phyloP scores from a whole-genome alignment of 2,797 vertebrate species.

The Sebastes hubbsi region DNA sequence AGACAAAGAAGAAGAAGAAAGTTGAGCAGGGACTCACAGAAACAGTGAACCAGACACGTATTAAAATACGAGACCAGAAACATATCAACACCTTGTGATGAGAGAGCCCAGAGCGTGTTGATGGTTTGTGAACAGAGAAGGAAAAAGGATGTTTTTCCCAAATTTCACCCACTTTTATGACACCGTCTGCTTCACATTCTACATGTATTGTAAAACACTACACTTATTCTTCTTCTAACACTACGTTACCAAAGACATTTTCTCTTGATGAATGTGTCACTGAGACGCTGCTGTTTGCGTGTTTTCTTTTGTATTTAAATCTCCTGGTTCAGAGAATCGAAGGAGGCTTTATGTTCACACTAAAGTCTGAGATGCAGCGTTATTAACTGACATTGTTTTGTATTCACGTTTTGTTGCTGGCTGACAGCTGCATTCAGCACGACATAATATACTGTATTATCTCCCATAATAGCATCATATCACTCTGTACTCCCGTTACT shows the following conservation, averaged over 20 bases:
- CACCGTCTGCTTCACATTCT: neutral
- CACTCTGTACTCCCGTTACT: slow-evolving; percentile 33
- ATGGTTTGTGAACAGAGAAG: neutral
- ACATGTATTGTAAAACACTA: slow-evolving; percentile 40
- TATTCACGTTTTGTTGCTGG: slow-evolving; percentile 13
- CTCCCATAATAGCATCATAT: neutral
- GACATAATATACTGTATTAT: slow-evolving; percentile 20
- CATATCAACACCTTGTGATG: neutral
- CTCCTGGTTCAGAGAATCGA: slow-evolving; percentile 56
- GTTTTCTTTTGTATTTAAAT: slow-evolving; percentile 48
- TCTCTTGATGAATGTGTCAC: slow-evolving; percentile 33
- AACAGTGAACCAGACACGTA: neutral
- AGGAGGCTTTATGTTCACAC: slow-evolving; percentile 20
- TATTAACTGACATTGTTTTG: slow-evolving; percentile 2
- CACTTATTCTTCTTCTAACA: neutral
- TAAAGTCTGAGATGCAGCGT: slow-evolving; percentile 15
- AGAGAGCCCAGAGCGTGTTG: neutral
- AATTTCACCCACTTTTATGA: neutral
- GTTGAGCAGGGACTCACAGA: neutral
- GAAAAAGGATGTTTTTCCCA: neutral
- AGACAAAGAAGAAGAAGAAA: neutral
- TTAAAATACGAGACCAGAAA: neutral
- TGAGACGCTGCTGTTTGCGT: slow-evolving; percentile 44
- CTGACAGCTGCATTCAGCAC: slow-evolving; percentile 9
- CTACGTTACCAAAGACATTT: slow-evolving; percentile 65